These are phyloP conservation scores for Rhogogaster chlorosoma DNA, from an alignment of 2,888 invertebrate species.

Conservation along the genomic window DNA sequence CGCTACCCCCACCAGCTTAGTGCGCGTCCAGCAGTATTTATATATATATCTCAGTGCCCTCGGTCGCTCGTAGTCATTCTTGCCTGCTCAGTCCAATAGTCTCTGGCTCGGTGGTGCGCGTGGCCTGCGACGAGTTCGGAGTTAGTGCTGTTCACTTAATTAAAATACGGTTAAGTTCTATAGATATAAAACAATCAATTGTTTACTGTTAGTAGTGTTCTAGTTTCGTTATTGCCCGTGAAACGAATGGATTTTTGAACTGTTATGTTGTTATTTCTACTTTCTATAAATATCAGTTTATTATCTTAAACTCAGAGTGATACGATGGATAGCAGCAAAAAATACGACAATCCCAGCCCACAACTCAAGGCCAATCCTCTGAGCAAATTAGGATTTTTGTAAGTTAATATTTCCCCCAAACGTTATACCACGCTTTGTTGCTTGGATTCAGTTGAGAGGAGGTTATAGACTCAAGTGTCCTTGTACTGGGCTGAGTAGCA, in stretches of 20 bases:
- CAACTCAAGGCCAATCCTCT: constrained; percentile 81
- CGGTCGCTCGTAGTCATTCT: neutral
- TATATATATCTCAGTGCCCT: neutral
- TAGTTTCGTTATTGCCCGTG: neutral
- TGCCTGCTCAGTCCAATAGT: neutral
- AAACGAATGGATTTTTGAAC: neutral
- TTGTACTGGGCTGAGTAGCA: neutral
- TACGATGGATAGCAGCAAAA: constrained; percentile 83
- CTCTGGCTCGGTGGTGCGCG: neutral
- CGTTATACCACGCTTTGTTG: neutral
- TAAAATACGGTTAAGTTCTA: neutral
- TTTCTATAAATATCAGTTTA: neutral
- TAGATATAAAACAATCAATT: neutral
- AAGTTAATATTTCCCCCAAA: constrained; percentile 75
- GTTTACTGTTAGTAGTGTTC: neutral
- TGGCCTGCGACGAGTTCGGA: neutral
- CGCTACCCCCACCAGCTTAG: neutral
- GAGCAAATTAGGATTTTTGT: constrained; percentile 83
- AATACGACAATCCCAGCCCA: constrained; percentile 82
- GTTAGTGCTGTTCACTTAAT: neutral
- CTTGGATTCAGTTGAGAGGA: neutral
- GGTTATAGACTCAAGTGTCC: neutral
- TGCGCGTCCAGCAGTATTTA: neutral
- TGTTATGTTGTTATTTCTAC: neutral
- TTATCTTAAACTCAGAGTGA: neutral